Base-by-base conservation (phyloP, 2,113 vertebrate genomes). In the Brachyhypopomus occidentalis region DNA sequence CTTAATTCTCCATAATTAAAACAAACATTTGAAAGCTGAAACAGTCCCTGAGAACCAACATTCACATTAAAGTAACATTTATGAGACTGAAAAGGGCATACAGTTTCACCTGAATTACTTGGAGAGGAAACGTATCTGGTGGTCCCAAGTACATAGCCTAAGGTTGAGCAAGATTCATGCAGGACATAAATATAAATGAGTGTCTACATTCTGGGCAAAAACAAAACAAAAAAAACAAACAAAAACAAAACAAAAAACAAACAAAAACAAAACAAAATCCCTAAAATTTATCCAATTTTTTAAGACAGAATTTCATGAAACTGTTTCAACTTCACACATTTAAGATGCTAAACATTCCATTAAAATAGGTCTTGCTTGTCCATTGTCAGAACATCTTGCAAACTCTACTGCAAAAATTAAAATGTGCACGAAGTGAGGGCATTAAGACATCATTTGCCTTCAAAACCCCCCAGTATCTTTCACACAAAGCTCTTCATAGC, bases 21-120 rank as follows among this genome's bases (percentile, higher is more conserved):
- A 12, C 12, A 66, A 71, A 76, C 3, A 58, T 72, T 7, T 64
- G 34, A 60, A 55, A 81, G 81, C 16, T 60, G 62, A 77, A 77
- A 36, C 22, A 78, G 58, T 82, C 84, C 84, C 84, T 85, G 84
- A 85, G 84, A 75, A 82, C 45, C 25, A 25, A 64, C 79, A 38
- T 48, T 55, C 25, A 83, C 36, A 75, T 38, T 69, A 19, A 34
- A 45, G 19, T 19, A 22, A 38, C 56, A 52, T 52, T 52, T 52
- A 76, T 38, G 45, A 62, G 69, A 69, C 27, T 41, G 4, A 81
- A 36, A 58, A 2, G 8, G 52, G 20, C 22, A 48, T 9, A 67
- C 23, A 30, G 20, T 17, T 70, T 56, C 20, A 74, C 25, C 17
- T 58, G 12, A 41, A 25, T 38, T 63, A 80, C n/a, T 11, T 23